These are phyloP conservation scores for Phorcus lineatus DNA, from an alignment of 2,888 invertebrate genomes.

Conservation along the genomic window DNA sequence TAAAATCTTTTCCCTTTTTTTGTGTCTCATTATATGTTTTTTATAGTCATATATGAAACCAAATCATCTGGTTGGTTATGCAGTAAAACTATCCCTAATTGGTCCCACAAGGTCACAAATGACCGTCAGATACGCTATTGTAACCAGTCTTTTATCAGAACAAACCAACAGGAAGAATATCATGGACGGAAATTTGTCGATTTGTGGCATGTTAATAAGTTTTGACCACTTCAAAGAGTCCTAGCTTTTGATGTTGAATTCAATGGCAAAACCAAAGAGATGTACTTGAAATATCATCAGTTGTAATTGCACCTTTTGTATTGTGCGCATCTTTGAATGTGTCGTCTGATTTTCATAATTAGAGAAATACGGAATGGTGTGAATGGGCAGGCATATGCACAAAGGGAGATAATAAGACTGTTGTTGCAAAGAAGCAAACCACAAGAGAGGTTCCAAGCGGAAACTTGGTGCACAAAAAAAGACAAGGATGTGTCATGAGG, in stretches of 20 bases:
- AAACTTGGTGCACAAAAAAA: too few species aligned
- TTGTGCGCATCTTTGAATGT: not conserved
- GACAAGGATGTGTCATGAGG: too few species aligned
- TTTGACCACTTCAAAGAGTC: not conserved
- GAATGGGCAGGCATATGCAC: not conserved
- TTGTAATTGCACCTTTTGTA: not conserved
- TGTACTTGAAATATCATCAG: not conserved
- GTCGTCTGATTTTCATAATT: conserved; percentile 1
- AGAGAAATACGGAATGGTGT: not conserved
- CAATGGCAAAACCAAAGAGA: not conserved
- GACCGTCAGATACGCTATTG: not conserved
- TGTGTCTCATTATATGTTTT: too few species aligned
- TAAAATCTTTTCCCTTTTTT: too few species aligned
- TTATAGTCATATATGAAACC: too few species aligned
- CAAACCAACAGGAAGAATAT: not conserved
- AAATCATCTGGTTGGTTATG: not conserved
- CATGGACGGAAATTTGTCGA: not conserved
- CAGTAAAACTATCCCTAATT: not conserved
- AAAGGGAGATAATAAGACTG: not conserved
- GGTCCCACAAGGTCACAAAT: not conserved
- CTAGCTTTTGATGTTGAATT: not conserved
- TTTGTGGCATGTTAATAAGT: not conserved
- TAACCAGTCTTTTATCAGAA: not conserved
- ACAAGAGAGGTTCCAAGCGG: too few species aligned
- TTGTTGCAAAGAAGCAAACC: not conserved